Evolutionary conservation across 2,797 vertebrate genomes (phyloP), one percentile per base, ranked within the genome.

Genomic region (Sandelia bainsii): DNA sequence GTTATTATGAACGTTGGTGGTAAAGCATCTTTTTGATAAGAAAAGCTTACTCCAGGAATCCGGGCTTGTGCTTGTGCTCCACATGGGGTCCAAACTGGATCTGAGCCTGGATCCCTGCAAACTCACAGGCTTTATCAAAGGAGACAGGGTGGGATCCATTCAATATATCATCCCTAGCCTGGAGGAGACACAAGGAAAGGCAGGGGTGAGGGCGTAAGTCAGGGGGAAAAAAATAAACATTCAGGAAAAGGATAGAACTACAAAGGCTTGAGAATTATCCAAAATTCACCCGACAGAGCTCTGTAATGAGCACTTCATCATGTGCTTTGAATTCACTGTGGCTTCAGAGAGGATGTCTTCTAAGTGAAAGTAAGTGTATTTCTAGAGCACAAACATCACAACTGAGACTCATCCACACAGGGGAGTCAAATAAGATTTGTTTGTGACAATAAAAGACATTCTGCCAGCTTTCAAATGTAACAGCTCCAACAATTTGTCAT

Each of bases 71-170:
- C 91, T 99, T 99, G 93, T 96, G 96, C 77, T 99, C 98, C 85
- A 97, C 96, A 4, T 99, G 97, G 87, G 98, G 96, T 89, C 98
- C 98, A 27, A 99, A 99, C 89, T 99, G 98, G 94, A 99, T 99
- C 92, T 99, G 98, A 58, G 96, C 97, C 94, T 99, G 98, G 87
- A 99, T 97, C 68, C 97, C 98, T 40, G 96, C 96, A 60, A 99
- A 99, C 91, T 99, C 98, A 9, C 97, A 98, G 44, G 97, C 98
- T 92, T 99, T 99, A 89, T 99, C 98, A 69, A 99, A 99, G 91
- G 98, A 99, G 61, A 99, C 98, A 0, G 98, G 98, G 84, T 99
- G 98, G 82, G 98, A 99, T 72, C 98, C 98, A 7, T 99, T 99
- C 87, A 99, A 93, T 92, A 99, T 99, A 91, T 99, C 98, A 90